Base-by-base conservation (phyloP, 2,888 invertebrate species). In the Mactromeris polynyma region DNA sequence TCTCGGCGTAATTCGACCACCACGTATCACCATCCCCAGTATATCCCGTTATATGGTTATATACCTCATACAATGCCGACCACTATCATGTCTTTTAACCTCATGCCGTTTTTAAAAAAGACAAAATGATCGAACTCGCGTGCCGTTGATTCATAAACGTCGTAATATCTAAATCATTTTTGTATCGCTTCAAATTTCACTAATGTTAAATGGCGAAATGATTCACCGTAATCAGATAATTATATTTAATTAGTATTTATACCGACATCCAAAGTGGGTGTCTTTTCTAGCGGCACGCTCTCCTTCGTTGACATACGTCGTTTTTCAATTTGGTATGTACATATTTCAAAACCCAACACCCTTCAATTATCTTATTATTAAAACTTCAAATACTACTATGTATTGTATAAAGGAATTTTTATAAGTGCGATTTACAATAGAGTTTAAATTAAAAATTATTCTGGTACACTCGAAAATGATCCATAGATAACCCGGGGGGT, bases 401-500 rank as follows among this genome's bases (percentile, higher is more conserved):
- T 82, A 51, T 58, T 78, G 46, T 87, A 82, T 38, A 78, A 58
- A 51, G 36, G 33, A 51, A 58, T 77, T 73, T 82, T 58, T 78
- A 82, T 78, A 78, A 82, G 82, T 64, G 79, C 80, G 0, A 17
- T 51, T 54, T 17, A 85, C 85, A 79, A 85, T 58, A 54, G 81
- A 46, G 54, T 82, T 40, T 83, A 81, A 78, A 87, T 87, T 83
- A 69, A 58, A 84, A 83, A 83, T 83, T 36, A 83, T 78, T 79
- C 83, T 40, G 69, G 90, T 86, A 80, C 83, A 58, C 46, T n/a
- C 38, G 17, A 11, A 42, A 85, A 87, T 85, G 85, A 87, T n/a
- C 87, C 86, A 14, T 2, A 19, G 90, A 88, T 90, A 88, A 88
- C 90, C 89, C 42, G 17, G 81, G 11, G n/a, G 78, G 81, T 82